Evolutionary conservation across 2,888 invertebrate genomes (phyloP), one percentile per base, ranked within the genome.

Genomic region (Dolichopus griseipennis): DNA sequence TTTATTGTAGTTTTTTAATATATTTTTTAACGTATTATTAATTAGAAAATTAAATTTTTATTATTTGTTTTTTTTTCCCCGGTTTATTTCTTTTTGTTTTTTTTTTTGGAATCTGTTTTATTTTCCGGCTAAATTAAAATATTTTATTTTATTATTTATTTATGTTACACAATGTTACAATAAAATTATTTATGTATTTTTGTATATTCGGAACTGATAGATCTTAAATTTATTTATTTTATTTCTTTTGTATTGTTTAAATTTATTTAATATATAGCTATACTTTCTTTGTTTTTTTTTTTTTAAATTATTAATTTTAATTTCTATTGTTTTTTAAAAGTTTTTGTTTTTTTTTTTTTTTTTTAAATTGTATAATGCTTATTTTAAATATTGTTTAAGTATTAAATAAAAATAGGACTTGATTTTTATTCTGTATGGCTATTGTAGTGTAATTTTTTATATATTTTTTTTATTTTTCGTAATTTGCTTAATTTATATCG

Each of bases 161-260:
- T 37, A 4, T 52, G 8, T 37, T 52, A 52, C 15, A 12, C 9
- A 18, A 52, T 52, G 52, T 52, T 27, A 27, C 27, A 27, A 37
- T 37, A 37, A 5, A 10, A 52, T 43, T 52, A 18, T 12, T 52
- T 2, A 52, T 52, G 18, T 52, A 52, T 18, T 52, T n/a, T 52
- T 52, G 15, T 52, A 52, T 52, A 52, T 52, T 52, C n/a, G 52
- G 52, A 52, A 52, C 52, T 52, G 52, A 52, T 52, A 52, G 52
- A 52, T 52, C 52, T 52, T 52, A 52, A 52, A 52, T 52, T 52
- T 15, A 52, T 18, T 12, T 18, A 12, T 37, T 37, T 37, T 37
- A 37, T 37, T 2, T 37, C 8, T 37, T 37, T 37, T 12, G 4
- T 27, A 4, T 27, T 27, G 27, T 27, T 27, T 27, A 27, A 27